Percentiles rank a stretch among this genome's conserved stretches.
Evolutionary conservation across 53 echinoderm and acorn worm genomes (phyloP).

Genomic region (Glandiceps talaboti): DNA sequence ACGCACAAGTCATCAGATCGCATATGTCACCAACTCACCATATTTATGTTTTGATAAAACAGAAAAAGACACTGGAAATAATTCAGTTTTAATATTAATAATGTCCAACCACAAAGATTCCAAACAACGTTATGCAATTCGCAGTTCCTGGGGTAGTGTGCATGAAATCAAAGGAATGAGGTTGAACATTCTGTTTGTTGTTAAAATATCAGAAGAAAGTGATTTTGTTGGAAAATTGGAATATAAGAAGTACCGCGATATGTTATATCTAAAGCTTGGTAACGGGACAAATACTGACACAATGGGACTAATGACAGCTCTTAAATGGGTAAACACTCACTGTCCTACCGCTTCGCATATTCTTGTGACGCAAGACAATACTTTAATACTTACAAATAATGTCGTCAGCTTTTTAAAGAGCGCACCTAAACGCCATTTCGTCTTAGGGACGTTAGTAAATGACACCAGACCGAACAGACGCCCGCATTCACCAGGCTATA

Average conservation of each 20-base stretch:
- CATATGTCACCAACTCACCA: not conserved
- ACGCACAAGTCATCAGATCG: not conserved
- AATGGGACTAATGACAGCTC: constrained; percentile 15
- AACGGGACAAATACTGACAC: not conserved
- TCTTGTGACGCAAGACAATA: constrained; percentile 17
- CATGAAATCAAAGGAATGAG: not conserved
- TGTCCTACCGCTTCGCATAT: constrained; percentile 11
- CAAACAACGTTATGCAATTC: not conserved
- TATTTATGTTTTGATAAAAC: not conserved
- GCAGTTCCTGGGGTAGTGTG: not conserved
- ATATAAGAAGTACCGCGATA: not conserved
- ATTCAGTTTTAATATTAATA: not conserved
- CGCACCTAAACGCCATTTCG: not conserved
- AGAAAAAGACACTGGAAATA: not conserved
- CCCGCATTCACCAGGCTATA: constrained; percentile 2
- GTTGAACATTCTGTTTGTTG: not conserved
- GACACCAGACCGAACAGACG: not conserved
- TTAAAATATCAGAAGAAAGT: not conserved
- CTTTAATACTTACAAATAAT: constrained; percentile 6
- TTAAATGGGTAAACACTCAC: constrained; percentile 16
- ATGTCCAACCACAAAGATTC: not conserved
- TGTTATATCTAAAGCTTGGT: not conserved
- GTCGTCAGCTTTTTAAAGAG: not conserved
- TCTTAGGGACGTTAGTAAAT: not conserved
- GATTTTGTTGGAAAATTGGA: too few species aligned